A percentile compares a stretch with the other conserved stretches of the same genome.
Conservation (phyloP, 37 sponge, comb jelly and placozoan species). For the Oopsacas minuta region DNA sequence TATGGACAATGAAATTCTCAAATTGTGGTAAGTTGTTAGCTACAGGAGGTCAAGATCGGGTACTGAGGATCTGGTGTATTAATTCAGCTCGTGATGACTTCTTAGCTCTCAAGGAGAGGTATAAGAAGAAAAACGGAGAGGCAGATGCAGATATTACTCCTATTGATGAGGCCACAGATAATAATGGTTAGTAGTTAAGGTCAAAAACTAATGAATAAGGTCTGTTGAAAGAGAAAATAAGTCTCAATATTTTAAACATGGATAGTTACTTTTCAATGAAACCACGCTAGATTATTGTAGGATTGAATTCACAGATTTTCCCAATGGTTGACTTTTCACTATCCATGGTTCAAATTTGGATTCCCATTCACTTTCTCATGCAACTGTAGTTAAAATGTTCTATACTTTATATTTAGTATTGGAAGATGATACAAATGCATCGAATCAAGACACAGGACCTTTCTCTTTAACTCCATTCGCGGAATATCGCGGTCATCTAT, state of each 20-base stretch:
- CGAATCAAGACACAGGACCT: background rate
- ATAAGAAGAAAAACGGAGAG: background rate
- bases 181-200: background rate
- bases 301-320: no score
- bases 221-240: no score
- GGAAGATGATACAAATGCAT: background rate
- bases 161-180: background rate
- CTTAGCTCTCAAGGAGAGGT: background rate
- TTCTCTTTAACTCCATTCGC: constrained; percentile 41
- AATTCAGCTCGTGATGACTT: background rate
- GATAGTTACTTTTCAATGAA: no score
- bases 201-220: no score
- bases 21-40: constrained; percentile 59
- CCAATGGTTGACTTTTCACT: no score
- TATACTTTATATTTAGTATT: no score
- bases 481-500: constrained; percentile 60
- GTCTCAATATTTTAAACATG: no score
- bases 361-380: no score
- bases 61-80: background rate
- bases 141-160: background rate
- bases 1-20: constrained; percentile 73
- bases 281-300: no score
- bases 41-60: background rate
- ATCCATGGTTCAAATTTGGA: no score
- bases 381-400: no score